phyloP scores from a whole-genome alignment of 2,888 invertebrate genomes.

The Apomyelois bistriatella region DNA sequence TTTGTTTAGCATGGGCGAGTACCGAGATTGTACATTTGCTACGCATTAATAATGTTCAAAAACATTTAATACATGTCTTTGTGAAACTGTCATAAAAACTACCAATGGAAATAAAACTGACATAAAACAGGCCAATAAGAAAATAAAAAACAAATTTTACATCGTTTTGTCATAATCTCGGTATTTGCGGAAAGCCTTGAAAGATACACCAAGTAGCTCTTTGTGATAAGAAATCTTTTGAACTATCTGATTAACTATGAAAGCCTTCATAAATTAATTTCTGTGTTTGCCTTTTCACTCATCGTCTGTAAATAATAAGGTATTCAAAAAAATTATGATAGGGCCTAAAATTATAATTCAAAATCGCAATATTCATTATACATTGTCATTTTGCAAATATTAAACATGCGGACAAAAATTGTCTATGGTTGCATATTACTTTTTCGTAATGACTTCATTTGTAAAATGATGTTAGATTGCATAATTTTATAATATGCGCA shows the following conservation, averaged over 20 bases:
- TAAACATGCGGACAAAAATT: background rate
- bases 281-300: background rate
- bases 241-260: conserved; percentile 16
- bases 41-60: no score
- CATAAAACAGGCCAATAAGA: no score
- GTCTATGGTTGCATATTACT: background rate
- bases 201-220: conserved; percentile 52
- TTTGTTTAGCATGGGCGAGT: conserved; percentile 11
- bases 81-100: no score
- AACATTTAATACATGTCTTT: no score
- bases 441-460: background rate
- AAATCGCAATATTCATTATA: background rate
- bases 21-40: conserved; percentile 7
- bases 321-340: background rate
- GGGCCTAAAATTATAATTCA: background rate
- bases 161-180: no score
- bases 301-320: background rate
- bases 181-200: conserved; percentile 38
- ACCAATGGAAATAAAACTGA: no score
- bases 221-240: conserved; percentile 26
- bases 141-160: no score
- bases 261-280: conserved; percentile 15
- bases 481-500: conserved; percentile 24
- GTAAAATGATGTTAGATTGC: background rate
- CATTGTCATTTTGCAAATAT: background rate